Evolutionary conservation across 2,888 invertebrate species (phyloP), one percentile per base, ranked within the genome.

Genomic region (Platycheirus rosarum): DNA sequence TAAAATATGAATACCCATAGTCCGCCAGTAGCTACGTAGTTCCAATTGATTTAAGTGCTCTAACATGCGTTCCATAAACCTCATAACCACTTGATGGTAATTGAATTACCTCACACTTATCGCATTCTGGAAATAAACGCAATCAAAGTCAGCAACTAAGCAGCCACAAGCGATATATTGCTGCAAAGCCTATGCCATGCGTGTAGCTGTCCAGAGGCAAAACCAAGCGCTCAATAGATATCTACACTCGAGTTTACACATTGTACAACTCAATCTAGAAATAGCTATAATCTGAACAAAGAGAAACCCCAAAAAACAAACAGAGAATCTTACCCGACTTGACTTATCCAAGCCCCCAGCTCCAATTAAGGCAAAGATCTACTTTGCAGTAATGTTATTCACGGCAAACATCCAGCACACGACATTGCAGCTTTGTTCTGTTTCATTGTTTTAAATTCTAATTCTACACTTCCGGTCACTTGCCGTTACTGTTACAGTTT

Each of bases 81-180:
- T 18, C 16, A 9, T 16, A 26, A 11, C 23, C 13, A 26, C 44
- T 82, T 77, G 57, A 51, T 66, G 53, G 68, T 82, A 77, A 82
- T 82, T 77, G 77, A 82, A 82, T 77, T 82, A 82, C 73, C 62
- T 68, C 66, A 68, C 71, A 77, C 71, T 82, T 82, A 73, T 63
- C 71, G 37, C 68, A 77, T 77, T 77, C 20, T 63, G 68, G 62
- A 60, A 63, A 69, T 46, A 80, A 53, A 66, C 57, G 42, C 69
- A 75, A 66, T 35, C 57, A 49, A 74, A 75, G 18, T 35, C 14
- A 16, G 2, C 32, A 62, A 46, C 20, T 20, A 51, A 16, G 2
- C 32, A 62, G 32, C 20, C 29, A 51, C 16, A 51, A 7, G 16
- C 0, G 14, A 26, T 26, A 16, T 42, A n/a, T 42, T 40, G 40